These are phyloP conservation scores for Ardeotis arabs DNA, from an alignment of 2,113 vertebrate species.

Conservation along the genomic window DNA sequence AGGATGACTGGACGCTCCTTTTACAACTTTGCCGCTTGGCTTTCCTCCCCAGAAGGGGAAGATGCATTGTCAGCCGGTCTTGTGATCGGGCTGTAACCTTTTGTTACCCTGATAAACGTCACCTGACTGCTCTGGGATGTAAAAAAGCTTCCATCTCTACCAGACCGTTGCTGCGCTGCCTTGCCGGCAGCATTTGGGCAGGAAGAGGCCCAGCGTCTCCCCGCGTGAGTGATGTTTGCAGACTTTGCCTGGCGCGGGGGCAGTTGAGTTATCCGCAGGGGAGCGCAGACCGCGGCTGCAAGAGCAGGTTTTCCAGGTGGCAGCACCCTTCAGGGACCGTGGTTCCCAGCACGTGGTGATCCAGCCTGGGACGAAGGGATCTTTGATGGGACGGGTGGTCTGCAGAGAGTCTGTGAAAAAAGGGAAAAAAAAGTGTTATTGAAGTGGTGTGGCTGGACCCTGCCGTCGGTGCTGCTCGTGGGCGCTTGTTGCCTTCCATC, in stretches of 20 bases:
- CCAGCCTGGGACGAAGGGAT: neutral
- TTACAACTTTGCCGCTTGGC: slow-evolving; percentile 13
- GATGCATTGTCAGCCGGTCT: slow-evolving; percentile 38
- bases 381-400: neutral
- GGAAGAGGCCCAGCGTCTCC: neutral
- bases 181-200: neutral
- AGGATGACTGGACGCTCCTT: neutral
- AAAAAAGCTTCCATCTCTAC: slow-evolving; percentile 25
- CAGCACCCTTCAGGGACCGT: neutral
- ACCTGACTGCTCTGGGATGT: slow-evolving; percentile 36
- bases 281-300: neutral
- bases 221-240: neutral
- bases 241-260: neutral
- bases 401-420: neutral
- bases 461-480: neutral
- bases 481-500: neutral
- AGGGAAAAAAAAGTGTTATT: neutral
- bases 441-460: neutral
- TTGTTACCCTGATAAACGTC: slow-evolving; percentile 31
- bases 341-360: neutral
- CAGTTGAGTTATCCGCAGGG: neutral
- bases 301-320: neutral
- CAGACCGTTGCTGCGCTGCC: neutral
- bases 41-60: slow-evolving; percentile 45
- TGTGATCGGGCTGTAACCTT: slow-evolving; percentile 47